A percentile compares a stretch with the other conserved stretches of the same genome.
phyloP scores from a whole-genome alignment of 1,140 invertebrate species.

The Drosophila punjabiensis region DNA sequence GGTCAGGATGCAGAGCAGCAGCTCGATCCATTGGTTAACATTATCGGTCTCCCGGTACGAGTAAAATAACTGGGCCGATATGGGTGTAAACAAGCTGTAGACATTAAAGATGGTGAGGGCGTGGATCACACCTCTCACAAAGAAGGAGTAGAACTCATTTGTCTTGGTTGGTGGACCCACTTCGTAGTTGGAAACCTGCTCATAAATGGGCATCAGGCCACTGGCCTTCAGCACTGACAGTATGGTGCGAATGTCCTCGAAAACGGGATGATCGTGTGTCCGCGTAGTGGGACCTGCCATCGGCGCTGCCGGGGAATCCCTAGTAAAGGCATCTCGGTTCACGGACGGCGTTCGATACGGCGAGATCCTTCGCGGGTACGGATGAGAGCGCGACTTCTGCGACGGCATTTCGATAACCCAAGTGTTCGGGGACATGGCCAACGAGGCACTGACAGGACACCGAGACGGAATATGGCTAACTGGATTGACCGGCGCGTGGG shows the following conservation, averaged over 20 bases:
- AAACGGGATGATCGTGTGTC: slow-evolving; percentile 44
- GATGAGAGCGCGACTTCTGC: slow-evolving; percentile 42
- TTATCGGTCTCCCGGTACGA: slow-evolving; percentile 80
- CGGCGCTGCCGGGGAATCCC: background rate
- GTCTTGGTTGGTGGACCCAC: slow-evolving; percentile 70
- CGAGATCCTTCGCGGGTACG: slow-evolving; percentile 33
- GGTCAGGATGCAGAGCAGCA: slow-evolving; percentile 73
- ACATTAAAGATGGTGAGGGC: slow-evolving; percentile 76
- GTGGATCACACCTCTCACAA: slow-evolving; percentile 71
- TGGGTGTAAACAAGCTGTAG: slow-evolving; percentile 71
- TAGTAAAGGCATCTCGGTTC: slow-evolving; percentile 50
- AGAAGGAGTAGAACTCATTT: slow-evolving; percentile 76
- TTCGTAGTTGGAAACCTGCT: slow-evolving; percentile 72
- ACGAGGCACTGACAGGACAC: slow-evolving; percentile 47
- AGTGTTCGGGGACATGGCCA: slow-evolving; percentile 73
- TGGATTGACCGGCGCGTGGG: slow-evolving; percentile 12
- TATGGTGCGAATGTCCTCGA: slow-evolving; percentile 69
- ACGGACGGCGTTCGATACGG: slow-evolving; percentile 22
- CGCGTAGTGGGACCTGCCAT: background rate
- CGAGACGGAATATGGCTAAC: slow-evolving; percentile 23
- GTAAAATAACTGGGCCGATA: slow-evolving; percentile 66
- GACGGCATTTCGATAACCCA: slow-evolving; percentile 67
- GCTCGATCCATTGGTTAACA: slow-evolving; percentile 82
- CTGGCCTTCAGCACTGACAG: slow-evolving; percentile 70
- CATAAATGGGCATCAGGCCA: slow-evolving; percentile 76